phyloP scores from a whole-genome alignment of 2,797 vertebrate genomes.

The Siniperca undulata region DNA sequence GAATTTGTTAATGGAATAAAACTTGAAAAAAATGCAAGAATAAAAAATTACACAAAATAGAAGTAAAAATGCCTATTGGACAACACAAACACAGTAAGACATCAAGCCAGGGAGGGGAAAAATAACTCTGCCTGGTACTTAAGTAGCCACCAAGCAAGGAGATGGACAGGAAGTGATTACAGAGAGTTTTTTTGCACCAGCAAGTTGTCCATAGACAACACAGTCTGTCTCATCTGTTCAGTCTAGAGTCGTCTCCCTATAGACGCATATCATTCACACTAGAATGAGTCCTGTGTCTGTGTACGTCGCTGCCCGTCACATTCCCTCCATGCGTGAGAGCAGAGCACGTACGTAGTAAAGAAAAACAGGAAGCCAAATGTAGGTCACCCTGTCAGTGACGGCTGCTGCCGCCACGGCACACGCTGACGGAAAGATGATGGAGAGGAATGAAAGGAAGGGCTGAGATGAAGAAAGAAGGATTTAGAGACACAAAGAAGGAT shows the following conservation, averaged over 20 bases:
- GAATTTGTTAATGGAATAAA: background rate
- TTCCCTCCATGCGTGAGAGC: conserved; percentile 23
- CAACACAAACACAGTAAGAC: background rate
- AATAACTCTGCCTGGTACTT: conserved; percentile 12
- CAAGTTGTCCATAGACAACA: conserved; percentile 16
- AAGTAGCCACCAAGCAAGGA: conserved; percentile 28
- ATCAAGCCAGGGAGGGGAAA: background rate
- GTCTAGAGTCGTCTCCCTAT: conserved; percentile 21
- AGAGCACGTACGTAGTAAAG: conserved; percentile 30
- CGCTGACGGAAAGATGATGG: conserved; percentile 33
- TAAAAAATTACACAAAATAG: background rate
- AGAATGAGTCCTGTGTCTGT: conserved; percentile 36
- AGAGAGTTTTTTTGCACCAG: conserved; percentile 1
- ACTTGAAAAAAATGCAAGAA: background rate
- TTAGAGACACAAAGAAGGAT: background rate
- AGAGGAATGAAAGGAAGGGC: conserved; percentile 5
- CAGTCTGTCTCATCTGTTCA: conserved; percentile 29
- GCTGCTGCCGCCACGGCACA: conserved; percentile 43
- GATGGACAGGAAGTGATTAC: conserved; percentile 34
- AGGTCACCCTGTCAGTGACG: conserved; percentile 75
- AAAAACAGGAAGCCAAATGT: conserved; percentile 69
- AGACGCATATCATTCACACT: conserved; percentile 35
- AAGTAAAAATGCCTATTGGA: background rate
- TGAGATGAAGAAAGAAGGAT: conserved; percentile 9
- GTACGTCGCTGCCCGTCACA: background rate